Percentiles rank a stretch among this genome's conserved stretches.
phyloP scores from a whole-genome alignment of 2,888 invertebrate genomes.

The Ophion ellenae region DNA sequence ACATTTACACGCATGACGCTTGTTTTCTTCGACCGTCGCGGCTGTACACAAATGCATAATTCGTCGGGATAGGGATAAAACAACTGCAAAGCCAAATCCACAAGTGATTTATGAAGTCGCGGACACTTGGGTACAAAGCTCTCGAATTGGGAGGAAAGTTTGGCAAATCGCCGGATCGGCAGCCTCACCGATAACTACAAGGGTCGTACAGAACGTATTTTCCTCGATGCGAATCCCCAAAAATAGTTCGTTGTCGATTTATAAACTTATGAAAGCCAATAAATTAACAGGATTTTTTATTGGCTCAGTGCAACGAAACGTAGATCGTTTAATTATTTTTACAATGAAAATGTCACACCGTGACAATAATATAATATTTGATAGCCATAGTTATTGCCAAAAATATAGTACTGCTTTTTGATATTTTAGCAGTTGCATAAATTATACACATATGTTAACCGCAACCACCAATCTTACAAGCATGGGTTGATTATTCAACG shows the following conservation, averaged over 20 bases:
- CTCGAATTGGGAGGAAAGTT: constrained; percentile 4
- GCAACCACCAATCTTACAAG: no score
- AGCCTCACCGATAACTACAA: constrained; percentile 12
- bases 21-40: neutral
- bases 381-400: no score
- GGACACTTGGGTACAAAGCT: constrained; percentile 25
- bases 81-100: constrained; percentile 19
- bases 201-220: neutral
- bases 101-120: constrained; percentile 13
- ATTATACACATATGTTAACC: no score
- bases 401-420: no score
- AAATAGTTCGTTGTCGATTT: neutral
- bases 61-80: neutral
- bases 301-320: no score
- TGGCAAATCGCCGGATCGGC: constrained; percentile 46
- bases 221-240: neutral
- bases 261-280: no score
- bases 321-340: no score
- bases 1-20: neutral
- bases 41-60: neutral
- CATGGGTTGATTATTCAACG: no score
- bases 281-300: no score
- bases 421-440: no score
- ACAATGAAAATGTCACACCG: no score
- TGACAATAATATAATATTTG: no score